Conservation (phyloP, 2,797 vertebrate species). For the Gymnoscopelus microlampas region DNA sequence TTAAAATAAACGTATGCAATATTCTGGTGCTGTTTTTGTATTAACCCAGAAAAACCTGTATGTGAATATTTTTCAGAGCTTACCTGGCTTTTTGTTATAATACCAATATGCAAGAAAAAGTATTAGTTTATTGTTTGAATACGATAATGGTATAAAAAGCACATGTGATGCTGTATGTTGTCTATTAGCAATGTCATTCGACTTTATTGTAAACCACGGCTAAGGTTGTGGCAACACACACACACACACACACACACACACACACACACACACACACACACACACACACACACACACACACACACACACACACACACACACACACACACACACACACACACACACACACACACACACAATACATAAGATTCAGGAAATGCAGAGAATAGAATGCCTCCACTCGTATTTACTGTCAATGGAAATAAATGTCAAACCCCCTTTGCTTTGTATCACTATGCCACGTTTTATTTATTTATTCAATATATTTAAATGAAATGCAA, state of each 20-base stretch:
- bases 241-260: conserved; percentile 1
- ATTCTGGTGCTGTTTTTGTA: conserved; percentile 71
- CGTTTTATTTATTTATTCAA: conserved; percentile 47
- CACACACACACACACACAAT: conserved; percentile 12
- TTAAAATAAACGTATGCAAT: conserved; percentile 60
- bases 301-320: conserved; percentile 10
- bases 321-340: conserved; percentile 13
- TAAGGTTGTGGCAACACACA: not conserved
- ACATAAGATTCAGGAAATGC: not conserved
- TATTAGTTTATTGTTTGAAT: conserved; percentile 57
- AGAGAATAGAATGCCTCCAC: conserved; percentile 60
- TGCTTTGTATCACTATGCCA: conserved; percentile 53
- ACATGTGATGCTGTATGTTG: conserved; percentile 57
- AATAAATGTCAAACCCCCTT: conserved; percentile 73
- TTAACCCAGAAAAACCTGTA: conserved; percentile 65
- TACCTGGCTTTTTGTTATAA: conserved; percentile 49
- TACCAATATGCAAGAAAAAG: conserved; percentile 67
- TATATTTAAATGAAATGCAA: conserved; percentile 33
- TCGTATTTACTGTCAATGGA: conserved; percentile 76
- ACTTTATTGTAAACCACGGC: conserved; percentile 44
- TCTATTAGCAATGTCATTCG: conserved; percentile 43
- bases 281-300: conserved; percentile 20
- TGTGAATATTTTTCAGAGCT: conserved; percentile 76
- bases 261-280: conserved; percentile 7
- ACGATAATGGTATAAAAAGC: conserved; percentile 61